Conservation (phyloP, 2,113 vertebrate species). For the Pluvialis apricaria region DNA sequence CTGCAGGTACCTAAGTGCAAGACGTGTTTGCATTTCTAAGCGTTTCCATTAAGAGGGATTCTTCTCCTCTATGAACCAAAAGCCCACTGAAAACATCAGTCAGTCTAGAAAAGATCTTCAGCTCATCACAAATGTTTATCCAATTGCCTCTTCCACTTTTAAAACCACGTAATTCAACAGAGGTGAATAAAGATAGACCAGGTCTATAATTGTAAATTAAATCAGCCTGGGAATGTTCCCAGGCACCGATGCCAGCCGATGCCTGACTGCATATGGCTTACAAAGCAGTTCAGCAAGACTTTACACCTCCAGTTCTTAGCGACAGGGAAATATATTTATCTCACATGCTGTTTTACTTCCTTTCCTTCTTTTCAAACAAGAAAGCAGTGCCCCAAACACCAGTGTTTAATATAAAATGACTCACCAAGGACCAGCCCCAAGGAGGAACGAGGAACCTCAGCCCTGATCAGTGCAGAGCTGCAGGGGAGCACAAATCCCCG, state of each 20-base stretch:
- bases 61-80: neutral
- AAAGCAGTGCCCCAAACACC: neutral
- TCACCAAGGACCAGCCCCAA: neutral
- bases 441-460: neutral
- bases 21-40: neutral
- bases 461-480: fast-evolving
- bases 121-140: neutral
- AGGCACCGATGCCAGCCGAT: neutral
- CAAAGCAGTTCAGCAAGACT: neutral
- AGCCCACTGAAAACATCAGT: neutral
- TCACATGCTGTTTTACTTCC: fast-evolving
- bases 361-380: neutral
- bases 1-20: neutral
- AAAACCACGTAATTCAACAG: neutral
- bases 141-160: neutral
- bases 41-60: neutral
- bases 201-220: neutral
- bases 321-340: neutral
- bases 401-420: fast-evolving
- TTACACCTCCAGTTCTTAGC: neutral
- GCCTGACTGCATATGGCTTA: neutral
- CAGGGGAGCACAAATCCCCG: neutral
- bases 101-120: too few relatives aligned
- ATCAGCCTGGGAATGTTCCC: neutral
- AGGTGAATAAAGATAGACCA: neutral